Percentiles rank a stretch among this genome's conserved stretches.
Evolutionary conservation across 2,888 invertebrate species (phyloP).

Genomic region (Eupithecia vulgata): DNA sequence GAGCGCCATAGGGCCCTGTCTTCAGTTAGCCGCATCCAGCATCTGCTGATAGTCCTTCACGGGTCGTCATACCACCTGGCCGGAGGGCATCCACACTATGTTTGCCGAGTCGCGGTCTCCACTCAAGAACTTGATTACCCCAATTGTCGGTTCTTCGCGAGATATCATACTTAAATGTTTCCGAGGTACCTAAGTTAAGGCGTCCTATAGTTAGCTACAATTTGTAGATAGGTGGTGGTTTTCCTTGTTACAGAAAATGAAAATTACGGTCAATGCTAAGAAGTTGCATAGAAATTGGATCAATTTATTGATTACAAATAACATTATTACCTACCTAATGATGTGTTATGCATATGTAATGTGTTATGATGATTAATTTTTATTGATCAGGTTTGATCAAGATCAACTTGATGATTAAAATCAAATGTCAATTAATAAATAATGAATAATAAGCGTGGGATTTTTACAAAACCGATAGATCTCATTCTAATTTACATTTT

Average conservation of each 20-base stretch:
- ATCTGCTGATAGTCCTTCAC: no score
- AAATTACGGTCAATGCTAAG: background rate
- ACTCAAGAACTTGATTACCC: no score
- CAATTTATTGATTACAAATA: background rate
- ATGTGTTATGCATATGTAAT: constrained; percentile 13
- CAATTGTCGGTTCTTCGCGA: no score
- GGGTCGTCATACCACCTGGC: no score
- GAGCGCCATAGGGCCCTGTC: no score
- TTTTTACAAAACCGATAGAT: constrained; percentile 6
- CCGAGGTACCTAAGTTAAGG: background rate
- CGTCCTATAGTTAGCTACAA: background rate
- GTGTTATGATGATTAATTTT: constrained; percentile 19
- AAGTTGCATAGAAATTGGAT: background rate
- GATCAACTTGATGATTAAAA: constrained; percentile 25
- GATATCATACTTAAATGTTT: no score
- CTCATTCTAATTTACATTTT: background rate
- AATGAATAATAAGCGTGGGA: constrained; percentile 10
- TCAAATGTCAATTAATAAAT: constrained; percentile 19
- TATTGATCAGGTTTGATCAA: constrained; percentile 19
- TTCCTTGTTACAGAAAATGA: background rate
- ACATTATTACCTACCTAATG: background rate
- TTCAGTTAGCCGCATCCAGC: no score
- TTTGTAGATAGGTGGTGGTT: background rate
- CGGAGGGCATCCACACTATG: no score
- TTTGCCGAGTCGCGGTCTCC: no score